These are phyloP conservation scores for Pentalonia nigronervosa DNA, from an alignment of 1,140 invertebrate genomes.

Conservation along the genomic window DNA sequence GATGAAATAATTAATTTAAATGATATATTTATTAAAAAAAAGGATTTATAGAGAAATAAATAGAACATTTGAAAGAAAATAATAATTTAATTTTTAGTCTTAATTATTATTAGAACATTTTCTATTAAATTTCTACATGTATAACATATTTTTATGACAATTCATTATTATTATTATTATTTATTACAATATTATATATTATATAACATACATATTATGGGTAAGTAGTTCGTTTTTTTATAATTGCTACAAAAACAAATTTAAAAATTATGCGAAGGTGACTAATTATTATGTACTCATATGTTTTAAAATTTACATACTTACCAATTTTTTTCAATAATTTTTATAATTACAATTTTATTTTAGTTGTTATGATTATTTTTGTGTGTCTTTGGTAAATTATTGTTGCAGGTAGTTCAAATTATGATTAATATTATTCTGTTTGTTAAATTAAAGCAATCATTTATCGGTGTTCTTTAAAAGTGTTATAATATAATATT, in stretches of 20 bases:
- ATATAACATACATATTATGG: too few relatives aligned
- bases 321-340: too few relatives aligned
- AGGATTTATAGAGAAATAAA: neutral
- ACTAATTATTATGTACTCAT: neutral
- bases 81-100: neutral
- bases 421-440: too few relatives aligned
- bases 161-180: neutral
- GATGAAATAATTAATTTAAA: neutral
- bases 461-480: too few relatives aligned
- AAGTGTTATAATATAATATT: too few relatives aligned
- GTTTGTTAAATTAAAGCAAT: too few relatives aligned
- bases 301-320: too few relatives aligned
- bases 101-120: neutral
- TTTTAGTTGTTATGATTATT: too few relatives aligned
- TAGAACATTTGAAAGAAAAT: neutral
- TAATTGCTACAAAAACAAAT: neutral
- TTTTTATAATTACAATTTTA: too few relatives aligned
- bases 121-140: neutral
- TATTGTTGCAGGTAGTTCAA: too few relatives aligned
- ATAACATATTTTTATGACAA: neutral
- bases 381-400: too few relatives aligned
- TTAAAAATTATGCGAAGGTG: neutral
- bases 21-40: neutral
- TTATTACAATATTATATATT: too few relatives aligned
- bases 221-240: neutral